Percentiles rank a stretch among this genome's conserved stretches.
Evolutionary conservation across 2,113 vertebrate genomes (phyloP).

Genomic region (Heterocephalus glaber): DNA sequence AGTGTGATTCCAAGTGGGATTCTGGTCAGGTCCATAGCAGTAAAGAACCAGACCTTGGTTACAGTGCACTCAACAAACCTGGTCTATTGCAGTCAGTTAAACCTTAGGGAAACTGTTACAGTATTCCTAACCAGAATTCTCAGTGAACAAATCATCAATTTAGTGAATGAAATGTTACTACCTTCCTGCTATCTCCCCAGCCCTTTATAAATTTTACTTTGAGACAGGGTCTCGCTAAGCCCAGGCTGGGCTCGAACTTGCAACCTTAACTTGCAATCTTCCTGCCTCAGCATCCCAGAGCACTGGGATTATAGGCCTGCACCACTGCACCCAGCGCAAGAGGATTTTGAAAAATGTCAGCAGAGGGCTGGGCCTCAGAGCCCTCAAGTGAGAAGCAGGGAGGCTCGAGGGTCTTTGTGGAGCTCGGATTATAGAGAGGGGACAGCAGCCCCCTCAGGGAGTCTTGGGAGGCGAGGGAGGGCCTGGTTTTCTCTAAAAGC

Average conservation of each 20-base stretch:
- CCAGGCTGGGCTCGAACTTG: background rate
- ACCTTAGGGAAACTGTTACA: background rate
- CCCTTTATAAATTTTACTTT: background rate
- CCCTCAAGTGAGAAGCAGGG: background rate
- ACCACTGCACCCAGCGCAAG: rapidly evolving
- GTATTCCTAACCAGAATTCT: background rate
- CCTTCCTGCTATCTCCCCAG: background rate
- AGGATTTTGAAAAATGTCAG: background rate
- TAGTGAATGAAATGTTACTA: background rate
- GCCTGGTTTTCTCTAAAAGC: background rate
- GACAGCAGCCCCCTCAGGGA: background rate
- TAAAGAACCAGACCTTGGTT: background rate
- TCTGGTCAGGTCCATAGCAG: background rate
- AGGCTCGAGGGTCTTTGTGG: no score
- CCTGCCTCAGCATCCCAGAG: background rate
- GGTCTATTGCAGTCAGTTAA: background rate
- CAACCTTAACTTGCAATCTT: background rate
- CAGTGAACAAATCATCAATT: background rate
- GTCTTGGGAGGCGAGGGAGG: background rate
- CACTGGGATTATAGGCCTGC: background rate
- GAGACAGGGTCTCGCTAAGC: background rate
- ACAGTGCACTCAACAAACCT: rapidly evolving
- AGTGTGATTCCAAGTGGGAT: background rate
- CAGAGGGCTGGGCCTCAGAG: background rate
- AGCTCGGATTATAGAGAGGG: background rate